Conservation (phyloP, 2,113 vertebrate species). For the Euleptes europaea region DNA sequence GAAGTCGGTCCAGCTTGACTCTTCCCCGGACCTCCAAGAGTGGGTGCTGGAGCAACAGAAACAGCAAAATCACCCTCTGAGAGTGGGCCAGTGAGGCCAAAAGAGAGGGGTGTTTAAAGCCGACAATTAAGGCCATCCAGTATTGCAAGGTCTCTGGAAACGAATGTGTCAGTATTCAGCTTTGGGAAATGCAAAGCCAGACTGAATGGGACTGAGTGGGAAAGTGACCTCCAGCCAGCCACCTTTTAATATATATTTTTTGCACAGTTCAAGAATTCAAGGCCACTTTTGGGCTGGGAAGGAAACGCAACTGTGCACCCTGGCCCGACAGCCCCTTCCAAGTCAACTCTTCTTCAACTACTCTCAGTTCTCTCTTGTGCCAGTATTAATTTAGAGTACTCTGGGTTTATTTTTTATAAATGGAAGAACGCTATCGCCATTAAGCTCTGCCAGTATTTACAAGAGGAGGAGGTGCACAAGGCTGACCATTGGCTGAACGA, state of each 20-base stretch:
- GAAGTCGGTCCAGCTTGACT: conserved; percentile 78
- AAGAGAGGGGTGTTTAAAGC: neutral
- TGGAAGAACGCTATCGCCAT: conserved; percentile 45
- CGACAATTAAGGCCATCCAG: neutral
- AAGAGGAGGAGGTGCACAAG: neutral
- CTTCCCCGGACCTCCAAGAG: conserved; percentile 79
- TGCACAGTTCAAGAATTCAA: conserved; percentile 66
- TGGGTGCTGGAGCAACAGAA: conserved; percentile 78
- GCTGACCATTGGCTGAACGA: conserved; percentile 24
- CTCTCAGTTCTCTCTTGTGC: conserved; percentile 46
- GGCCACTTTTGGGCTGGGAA: conserved; percentile 55
- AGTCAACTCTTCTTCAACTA: conserved; percentile 27
- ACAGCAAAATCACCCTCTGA: conserved; percentile 86
- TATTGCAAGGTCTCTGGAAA: neutral
- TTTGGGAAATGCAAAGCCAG: conserved; percentile 15
- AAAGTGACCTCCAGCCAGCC: conserved; percentile 26
- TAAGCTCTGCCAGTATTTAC: conserved; percentile 32
- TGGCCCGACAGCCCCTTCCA: conserved; percentile 12
- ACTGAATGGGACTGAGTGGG: conserved; percentile 32
- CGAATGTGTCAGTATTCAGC: conserved; percentile 27
- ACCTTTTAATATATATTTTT: conserved; percentile 49
- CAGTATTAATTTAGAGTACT: conserved; percentile 65
- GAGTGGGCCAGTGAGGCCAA: neutral
- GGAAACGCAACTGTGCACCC: conserved; percentile 14
- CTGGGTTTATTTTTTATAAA: conserved; percentile 54